Evolutionary conservation across 2,888 invertebrate genomes (phyloP), one percentile per base, ranked within the genome.

Genomic region (Epirrhoe alternata): DNA sequence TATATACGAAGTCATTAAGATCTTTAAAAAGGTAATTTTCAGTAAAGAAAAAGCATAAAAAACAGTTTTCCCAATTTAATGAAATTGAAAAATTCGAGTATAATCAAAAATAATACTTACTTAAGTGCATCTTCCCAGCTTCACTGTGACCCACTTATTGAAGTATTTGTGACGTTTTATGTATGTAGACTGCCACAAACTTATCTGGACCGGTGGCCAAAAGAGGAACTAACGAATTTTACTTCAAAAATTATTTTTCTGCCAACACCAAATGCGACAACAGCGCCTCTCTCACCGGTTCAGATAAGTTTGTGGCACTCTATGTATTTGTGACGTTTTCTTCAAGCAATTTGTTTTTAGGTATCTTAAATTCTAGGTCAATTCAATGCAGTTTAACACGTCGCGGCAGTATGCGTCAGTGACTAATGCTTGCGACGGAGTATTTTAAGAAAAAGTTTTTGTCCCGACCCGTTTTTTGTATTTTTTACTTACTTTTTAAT

Each of bases 401-500:
- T 61, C 60, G 57, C 7, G 14, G 47, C 38, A 42, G 38, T 5
- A 12, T 47, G 47, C 47, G 54, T 8, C 49, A 57, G 50, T 64
- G 61, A 69, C 65, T 62, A 69, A 69, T 4, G 10, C 45, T 42
- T 10, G 33, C 30, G 58, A 58, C 56, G 17, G 61, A 56, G 31
- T 42, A 38, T 49, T 57, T 57, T 59, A 42, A 74, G 73, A 71
- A 79, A 81, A 83, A 76, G 73, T 79, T 79, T 78, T 80, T 83
- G 80, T 81, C 74, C 78, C 66, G 81, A 24, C 24, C 24, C 24
- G 24, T 24, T 24, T n/a, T 24, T 24, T 24, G 24, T 85, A 79
- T 86, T 50, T 82, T 83, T 84, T 33, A 7, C 6, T 33, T 12
- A 42, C 38, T 42, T 42, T 81, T 85, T 85, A 86, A 91, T 92